Conservation (phyloP, 2,888 invertebrate species). For the Thyatira batis region DNA sequence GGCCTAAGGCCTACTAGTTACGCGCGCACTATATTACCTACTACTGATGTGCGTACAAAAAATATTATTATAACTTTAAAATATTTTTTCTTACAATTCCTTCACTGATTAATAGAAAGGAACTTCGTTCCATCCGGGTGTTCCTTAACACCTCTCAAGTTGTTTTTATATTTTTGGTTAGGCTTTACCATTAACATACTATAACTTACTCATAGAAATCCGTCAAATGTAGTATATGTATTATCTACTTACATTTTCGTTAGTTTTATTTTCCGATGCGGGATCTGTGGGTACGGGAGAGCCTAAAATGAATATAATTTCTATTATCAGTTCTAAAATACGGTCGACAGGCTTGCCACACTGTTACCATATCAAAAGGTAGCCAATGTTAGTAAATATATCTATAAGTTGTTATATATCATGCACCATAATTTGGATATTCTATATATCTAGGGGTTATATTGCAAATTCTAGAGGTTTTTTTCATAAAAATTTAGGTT, state of each 20-base stretch:
- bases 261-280: slow-evolving; percentile 59
- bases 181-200: no score
- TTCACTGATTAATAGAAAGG: no score
- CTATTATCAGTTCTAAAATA: slow-evolving; percentile 9
- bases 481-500: no score
- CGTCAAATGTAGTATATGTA: neutral
- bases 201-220: neutral
- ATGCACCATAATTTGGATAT: neutral
- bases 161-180: no score
- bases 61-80: no score
- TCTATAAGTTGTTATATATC: neutral
- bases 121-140: no score
- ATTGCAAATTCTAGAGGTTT: neutral
- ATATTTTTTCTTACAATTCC: no score
- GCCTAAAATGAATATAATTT: slow-evolving; percentile 38
- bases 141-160: no score
- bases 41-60: no score
- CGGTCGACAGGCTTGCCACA: slow-evolving; percentile 1
- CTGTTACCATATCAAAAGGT: neutral
- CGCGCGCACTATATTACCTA: no score
- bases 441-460: neutral
- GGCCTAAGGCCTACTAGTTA: no score
- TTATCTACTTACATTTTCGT: slow-evolving; percentile 60
- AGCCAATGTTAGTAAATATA: neutral
- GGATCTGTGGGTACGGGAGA: slow-evolving; percentile 51